Conservation (phyloP, 1,140 invertebrate species). For the Drosophila mojavensis region DNA sequence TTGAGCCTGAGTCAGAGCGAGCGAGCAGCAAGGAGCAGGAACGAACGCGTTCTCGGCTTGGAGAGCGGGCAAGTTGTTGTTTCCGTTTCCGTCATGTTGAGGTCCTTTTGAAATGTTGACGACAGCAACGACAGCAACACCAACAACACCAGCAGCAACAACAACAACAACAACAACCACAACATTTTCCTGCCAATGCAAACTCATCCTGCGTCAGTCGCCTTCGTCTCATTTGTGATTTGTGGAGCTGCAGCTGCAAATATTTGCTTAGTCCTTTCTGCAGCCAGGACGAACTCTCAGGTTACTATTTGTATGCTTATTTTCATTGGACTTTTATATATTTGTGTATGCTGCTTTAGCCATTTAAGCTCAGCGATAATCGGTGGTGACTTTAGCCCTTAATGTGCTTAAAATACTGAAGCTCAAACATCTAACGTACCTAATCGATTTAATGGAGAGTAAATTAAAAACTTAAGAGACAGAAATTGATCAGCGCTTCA, state of each 20-base stretch:
- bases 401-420: not conserved
- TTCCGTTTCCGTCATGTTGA: constrained; percentile 73
- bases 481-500: too few species aligned
- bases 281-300: constrained; percentile 31
- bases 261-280: constrained; percentile 77
- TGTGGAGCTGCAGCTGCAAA: constrained; percentile 67
- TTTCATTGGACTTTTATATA: constrained; percentile 57
- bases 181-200: constrained; percentile 2
- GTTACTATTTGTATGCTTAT: constrained; percentile 59
- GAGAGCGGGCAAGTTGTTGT: constrained; percentile 69
- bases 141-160: constrained; percentile 17
- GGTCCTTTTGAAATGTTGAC: constrained; percentile 64
- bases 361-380: constrained; percentile 27
- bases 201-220: constrained; percentile 23
- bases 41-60: not conserved
- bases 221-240: constrained; percentile 69
- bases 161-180: constrained; percentile 27
- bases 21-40: constrained; percentile 8
- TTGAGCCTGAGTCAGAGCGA: too few species aligned
- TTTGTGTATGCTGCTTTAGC: constrained; percentile 32
- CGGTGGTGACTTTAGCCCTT: too few species aligned
- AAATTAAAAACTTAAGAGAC: too few species aligned
- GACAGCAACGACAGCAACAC: constrained; percentile 33
- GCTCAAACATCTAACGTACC: too few species aligned
- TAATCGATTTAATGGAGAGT: too few species aligned